Evolutionary conservation across 2,888 invertebrate species (phyloP), one percentile per base, ranked within the genome.

Genomic region (Dascillus cervinus): DNA sequence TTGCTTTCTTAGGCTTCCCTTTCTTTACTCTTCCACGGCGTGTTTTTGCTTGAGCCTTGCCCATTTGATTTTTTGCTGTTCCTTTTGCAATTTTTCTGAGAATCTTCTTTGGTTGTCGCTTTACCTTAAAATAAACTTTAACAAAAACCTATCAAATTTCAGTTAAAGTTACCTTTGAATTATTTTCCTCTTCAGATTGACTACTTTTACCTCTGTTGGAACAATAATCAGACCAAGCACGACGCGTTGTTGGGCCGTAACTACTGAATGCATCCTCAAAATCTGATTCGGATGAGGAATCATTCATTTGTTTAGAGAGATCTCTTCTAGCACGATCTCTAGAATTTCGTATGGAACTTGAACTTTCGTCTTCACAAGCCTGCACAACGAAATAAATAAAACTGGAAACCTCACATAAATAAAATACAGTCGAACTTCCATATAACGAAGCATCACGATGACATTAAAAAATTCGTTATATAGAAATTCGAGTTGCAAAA

Each of bases 211-310:
- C 73, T 49, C 73, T 73, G 29, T 69, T 72, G 13, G 72, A 73
- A 55, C 75, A 77, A 72, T 77, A 80, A 56, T 82, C 81, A 3
- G 79, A 78, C 84, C 84, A 85, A 25, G 82, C 80, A 44, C 78
- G 70, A 11, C 84, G 69, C 4, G 83, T 82, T 12, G 82, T 82
- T 2, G 81, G 78, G 5, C 79, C 79, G 48, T 69, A 72, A 39
- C 67, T 66, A 40, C 63, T 65, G 32, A 60, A 60, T 35, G 56
- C 58, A 44, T 61, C 60, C 29, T 59, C 60, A 29, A 52, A 57
- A 39, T 66, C 65, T 39, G 61, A 60, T 36, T 60, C 65, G 20
- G 61, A 62, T 40, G 47, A 57, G 26, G 54, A 62, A 43, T 67
- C 67, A 25, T 63, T 65, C 37, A 71, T 52, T 37, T 70, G 70